Evolutionary conservation across 1,140 invertebrate species (phyloP), one percentile per base, ranked within the genome.

Genomic region (Agrilus planipennis): DNA sequence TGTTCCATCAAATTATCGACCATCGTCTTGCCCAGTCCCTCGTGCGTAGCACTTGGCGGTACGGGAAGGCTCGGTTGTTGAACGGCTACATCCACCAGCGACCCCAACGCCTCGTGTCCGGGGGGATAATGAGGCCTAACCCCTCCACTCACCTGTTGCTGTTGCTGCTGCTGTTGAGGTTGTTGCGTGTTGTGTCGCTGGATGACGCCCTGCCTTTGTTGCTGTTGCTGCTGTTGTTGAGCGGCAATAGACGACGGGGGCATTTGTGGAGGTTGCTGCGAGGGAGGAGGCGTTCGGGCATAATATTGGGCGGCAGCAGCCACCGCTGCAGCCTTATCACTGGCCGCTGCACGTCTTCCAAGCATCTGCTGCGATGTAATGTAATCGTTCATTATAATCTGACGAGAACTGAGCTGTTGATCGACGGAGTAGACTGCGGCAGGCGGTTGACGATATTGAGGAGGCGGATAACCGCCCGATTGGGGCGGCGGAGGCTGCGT

Each of bases 331-430:
- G 63, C n/a, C n/a, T n/a, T n/a, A n/a, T n/a, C n/a, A n/a, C n/a
- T n/a, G 54, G 16, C 57, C 19, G 49, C 43, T 18, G 37, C 36
- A 4, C 46, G 31, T 25, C 49, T 42, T 7, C 70, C 73, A 49
- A 80, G 78, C 87, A 90, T 90, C 58, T 91, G 86, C 51, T 91
- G 84, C 21, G 89, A 90, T 1, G 85, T 93, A 49, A 88, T 81
- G 57, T 87, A 93, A 62, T 93, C 90, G 49, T 84, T 87, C 66
- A 89, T 84, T 17, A 91, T 89, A 15, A 89, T 87, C 53, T 89
- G 84, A 0, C 84, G 69, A 0, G 76, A 76, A 30, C 72, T 79
- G 11, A 77, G 51, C 39, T 72, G 70, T 45, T 84, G 80, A 41
- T 86, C 82, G 32, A 78, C 70, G 1, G 73, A 69, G 52, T 82